phyloP scores from a whole-genome alignment of 2,888 invertebrate genomes.

The Nipponacmea schrenckii region DNA sequence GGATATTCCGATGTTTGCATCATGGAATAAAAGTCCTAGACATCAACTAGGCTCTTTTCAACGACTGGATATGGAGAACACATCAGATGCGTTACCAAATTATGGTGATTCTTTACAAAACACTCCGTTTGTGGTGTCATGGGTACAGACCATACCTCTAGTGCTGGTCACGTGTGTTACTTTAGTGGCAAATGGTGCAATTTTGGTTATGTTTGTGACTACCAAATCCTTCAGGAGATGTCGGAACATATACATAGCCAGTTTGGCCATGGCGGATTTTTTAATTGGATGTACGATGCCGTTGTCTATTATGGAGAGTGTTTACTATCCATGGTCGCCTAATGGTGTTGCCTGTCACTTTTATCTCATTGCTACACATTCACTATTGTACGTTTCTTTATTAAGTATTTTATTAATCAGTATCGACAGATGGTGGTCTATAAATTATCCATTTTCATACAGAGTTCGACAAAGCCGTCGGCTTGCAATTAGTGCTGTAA shows the following conservation, averaged over 20 bases:
- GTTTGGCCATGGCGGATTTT: conserved; percentile 53
- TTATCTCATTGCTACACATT: conserved; percentile 43
- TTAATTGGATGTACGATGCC: conserved; percentile 53
- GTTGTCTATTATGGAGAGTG: conserved; percentile 37
- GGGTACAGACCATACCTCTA: conserved; percentile 38
- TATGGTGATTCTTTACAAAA: not conserved
- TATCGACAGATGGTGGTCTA: conserved; percentile 57
- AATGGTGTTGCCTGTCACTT: conserved; percentile 35
- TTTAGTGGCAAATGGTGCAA: conserved; percentile 48
- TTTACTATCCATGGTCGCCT: conserved; percentile 30
- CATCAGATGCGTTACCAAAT: not conserved
- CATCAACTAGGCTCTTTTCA: not conserved
- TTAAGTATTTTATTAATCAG: conserved; percentile 56
- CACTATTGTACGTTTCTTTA: conserved; percentile 50
- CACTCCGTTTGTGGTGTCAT: conserved; percentile 24
- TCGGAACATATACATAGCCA: conserved; percentile 56
- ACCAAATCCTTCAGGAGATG: conserved; percentile 46
- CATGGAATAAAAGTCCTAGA: not conserved
- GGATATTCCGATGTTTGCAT: too few relatives aligned
- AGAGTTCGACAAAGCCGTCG: conserved; percentile 46
- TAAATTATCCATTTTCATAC: conserved; percentile 58
- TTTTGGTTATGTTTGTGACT: conserved; percentile 49
- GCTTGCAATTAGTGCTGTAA: conserved; percentile 40
- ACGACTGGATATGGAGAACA: not conserved
- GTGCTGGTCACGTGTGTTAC: conserved; percentile 44